Percentiles rank a stretch among this genome's conserved stretches.
Conservation (phyloP, 2,888 invertebrate species). For the Latheticus oryzae region DNA sequence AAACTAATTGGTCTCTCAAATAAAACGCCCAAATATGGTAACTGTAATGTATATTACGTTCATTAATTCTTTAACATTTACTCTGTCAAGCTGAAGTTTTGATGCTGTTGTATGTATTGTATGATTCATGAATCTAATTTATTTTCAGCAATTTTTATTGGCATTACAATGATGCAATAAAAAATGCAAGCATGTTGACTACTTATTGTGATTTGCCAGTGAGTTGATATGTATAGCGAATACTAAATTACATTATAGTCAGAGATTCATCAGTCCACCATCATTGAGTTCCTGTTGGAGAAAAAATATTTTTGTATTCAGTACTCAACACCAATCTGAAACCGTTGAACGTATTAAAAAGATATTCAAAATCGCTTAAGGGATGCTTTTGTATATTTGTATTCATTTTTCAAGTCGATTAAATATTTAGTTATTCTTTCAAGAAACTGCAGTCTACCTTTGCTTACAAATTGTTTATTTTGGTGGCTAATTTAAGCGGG, state of each 20-base stretch:
- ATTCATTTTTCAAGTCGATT: conserved; percentile 1
- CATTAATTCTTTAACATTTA: neutral
- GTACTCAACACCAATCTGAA: no score
- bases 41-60: no score
- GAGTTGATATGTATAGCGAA: conserved; percentile 10
- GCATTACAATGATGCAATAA: conserved; percentile 23
- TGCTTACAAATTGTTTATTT: conserved; percentile 17
- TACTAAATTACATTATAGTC: conserved; percentile 8
- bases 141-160: conserved; percentile 19
- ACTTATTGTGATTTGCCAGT: conserved; percentile 11
- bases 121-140: conserved; percentile 22
- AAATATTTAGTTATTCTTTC: conserved; percentile 19
- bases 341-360: no score
- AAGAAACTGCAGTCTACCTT: conserved; percentile 10
- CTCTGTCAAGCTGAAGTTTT: no score
- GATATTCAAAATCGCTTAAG: conserved; percentile 9
- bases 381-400: neutral
- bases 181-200: conserved; percentile 23
- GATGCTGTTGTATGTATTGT: conserved; percentile 10
- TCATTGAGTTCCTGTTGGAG: no score
- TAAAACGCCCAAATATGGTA: no score
- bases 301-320: no score
- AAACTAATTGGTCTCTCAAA: no score
- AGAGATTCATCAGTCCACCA: conserved; percentile 6
- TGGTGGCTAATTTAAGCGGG: conserved; percentile 11